Conservation (phyloP, 2,888 invertebrate genomes). For the Fragum whitleyi region DNA sequence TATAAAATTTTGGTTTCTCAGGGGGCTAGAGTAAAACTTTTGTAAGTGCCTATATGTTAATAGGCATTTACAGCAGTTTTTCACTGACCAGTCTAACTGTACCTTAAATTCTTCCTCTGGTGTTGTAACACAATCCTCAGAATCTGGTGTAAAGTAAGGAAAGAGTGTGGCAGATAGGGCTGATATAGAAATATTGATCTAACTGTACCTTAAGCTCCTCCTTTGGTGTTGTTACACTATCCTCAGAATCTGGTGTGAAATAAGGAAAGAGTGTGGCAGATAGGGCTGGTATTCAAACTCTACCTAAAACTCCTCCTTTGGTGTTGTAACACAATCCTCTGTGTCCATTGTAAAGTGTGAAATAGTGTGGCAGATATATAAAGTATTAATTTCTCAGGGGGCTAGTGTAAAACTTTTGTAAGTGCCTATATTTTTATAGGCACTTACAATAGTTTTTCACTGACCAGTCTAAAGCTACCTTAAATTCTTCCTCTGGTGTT, state of each 20-base stretch:
- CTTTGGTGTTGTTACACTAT: constrained; percentile 84
- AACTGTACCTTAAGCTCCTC: constrained; percentile 86
- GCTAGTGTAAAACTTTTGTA: too few relatives aligned
- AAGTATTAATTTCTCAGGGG: too few relatives aligned
- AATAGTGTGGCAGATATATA: constrained; percentile 95
- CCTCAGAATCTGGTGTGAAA: constrained; percentile 79
- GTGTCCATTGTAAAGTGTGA: constrained; percentile 85
- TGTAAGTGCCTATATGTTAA: too few relatives aligned
- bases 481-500: constrained; percentile 85
- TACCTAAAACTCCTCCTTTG: constrained; percentile 86
- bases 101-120: constrained; percentile 86
- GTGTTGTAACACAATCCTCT: constrained; percentile 84
- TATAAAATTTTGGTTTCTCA: too few relatives aligned
- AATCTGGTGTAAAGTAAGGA: constrained; percentile 85
- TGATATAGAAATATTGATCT: too few relatives aligned
- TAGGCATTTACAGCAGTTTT: too few relatives aligned
- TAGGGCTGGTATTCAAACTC: constrained; percentile 88
- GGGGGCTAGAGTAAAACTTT: too few relatives aligned
- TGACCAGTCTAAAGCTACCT: constrained; percentile 83
- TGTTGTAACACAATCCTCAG: constrained; percentile 83
- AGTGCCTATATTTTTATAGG: too few relatives aligned
- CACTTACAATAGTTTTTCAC: too few relatives aligned
- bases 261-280: constrained; percentile 93
- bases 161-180: too few relatives aligned
- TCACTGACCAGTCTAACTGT: too few relatives aligned